A percentile compares a stretch with the other conserved stretches of the same genome.
These are phyloP conservation scores for Planiliza haematocheilus DNA, from an alignment of 2,113 vertebrate genomes.

Conservation along the genomic window DNA sequence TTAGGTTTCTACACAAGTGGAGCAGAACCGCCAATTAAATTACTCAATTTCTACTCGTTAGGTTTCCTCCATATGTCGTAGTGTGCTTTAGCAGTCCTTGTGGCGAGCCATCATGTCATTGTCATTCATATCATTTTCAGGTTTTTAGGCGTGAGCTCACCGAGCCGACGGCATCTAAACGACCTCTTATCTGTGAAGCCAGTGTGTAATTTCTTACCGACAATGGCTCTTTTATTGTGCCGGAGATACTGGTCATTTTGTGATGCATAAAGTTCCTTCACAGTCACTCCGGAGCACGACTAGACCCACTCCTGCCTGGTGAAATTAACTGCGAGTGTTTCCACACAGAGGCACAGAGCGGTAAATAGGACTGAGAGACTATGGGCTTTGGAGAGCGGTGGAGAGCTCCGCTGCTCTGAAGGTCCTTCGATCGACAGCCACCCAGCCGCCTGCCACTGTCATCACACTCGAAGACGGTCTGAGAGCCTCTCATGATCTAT, in stretches of 20 bases:
- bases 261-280: slow-evolving; percentile 18
- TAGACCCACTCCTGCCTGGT: slow-evolving; percentile 9
- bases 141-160: slow-evolving; percentile 8
- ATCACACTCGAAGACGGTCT: slow-evolving; percentile 50
- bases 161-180: slow-evolving; percentile 5
- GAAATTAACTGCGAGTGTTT: slow-evolving; percentile 44
- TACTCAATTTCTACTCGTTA: not conserved
- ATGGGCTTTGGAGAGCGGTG: slow-evolving; percentile 52
- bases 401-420: slow-evolving; percentile 53
- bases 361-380: slow-evolving; percentile 58
- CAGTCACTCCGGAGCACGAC: slow-evolving; percentile 20
- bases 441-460: slow-evolving; percentile 62
- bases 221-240: slow-evolving; percentile 2
- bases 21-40: too few species aligned
- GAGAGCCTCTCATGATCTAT: slow-evolving; percentile 71
- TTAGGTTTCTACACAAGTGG: too few species aligned
- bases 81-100: slow-evolving; percentile 11
- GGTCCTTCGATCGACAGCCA: slow-evolving; percentile 72
- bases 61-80: not conserved
- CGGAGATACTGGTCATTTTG: slow-evolving; percentile 22
- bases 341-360: slow-evolving; percentile 19
- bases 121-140: not conserved
- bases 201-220: slow-evolving; percentile 14
- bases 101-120: not conserved
- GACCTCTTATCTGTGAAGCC: slow-evolving; percentile 2